Base-by-base conservation (phyloP, 2,797 vertebrate species). In the Hipposideros larvatus region DNA sequence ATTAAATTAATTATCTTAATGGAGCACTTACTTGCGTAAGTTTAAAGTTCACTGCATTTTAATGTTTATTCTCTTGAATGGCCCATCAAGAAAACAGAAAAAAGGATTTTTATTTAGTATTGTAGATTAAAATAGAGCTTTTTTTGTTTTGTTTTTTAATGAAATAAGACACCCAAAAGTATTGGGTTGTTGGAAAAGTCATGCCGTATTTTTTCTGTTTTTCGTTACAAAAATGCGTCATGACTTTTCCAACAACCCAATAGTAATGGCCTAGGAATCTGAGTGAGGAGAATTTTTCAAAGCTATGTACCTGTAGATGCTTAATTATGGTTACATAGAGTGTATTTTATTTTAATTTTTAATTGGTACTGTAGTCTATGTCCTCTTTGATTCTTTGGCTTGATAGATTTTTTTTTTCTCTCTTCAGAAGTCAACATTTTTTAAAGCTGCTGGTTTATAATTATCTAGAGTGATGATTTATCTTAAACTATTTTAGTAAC, bases 1-100 rank as follows among this genome's bases (percentile, higher is more conserved):
- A 93, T 87, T 97, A 85, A 96, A 80, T 78, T 96, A 92, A 97
- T 53, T 24, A 26, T 94, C 96, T 84, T 82, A 82, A 74, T 96
- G 57, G 65, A 97, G 53, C 78, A 91, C 11, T 75, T 87, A 66
- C 31, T 93, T 95, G 7, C 16, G 15, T 93, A 79, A 89, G 41
- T 95, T 95, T 91, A 91, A 94, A 87, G 88, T 90, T 74, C 85
- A 82, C 14, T 31, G 34, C 21, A 61, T 98, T 95, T 90, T 91
- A 55, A 75, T 46, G 6, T 95, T 90, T 97, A 65, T 31, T 95
- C 51, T 87, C 43, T 88, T 95, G 94, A 90, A 66, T 85, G 48
- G 24, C 43, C 43, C 24, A 91, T 88, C 83, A 83, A 51, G 34
- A 68, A 63, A 91, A 73, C 16, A 75, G 22, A 37, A 95, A 70